These are phyloP conservation scores for Saccopteryx leptura DNA, from an alignment of 2,113 vertebrate genomes.

Conservation along the genomic window DNA sequence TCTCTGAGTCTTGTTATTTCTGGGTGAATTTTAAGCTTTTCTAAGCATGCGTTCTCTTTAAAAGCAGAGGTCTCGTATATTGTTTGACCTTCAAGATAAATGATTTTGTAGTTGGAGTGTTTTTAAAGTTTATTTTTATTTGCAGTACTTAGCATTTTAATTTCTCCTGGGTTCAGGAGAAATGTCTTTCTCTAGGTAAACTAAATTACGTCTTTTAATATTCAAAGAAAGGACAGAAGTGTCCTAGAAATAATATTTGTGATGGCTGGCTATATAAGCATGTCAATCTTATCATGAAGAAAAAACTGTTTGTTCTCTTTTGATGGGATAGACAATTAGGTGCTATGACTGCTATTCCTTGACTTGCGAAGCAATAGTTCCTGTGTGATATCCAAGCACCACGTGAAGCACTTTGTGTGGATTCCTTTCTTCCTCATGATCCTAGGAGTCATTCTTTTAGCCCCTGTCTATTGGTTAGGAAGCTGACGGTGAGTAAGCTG, in stretches of 20 bases:
- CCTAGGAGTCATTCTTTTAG: background rate
- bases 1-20: background rate
- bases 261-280: background rate
- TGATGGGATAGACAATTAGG: background rate
- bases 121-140: slow-evolving; percentile 41
- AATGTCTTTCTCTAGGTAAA: slow-evolving; percentile 17
- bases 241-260: slow-evolving; percentile 11
- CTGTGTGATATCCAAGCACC: background rate
- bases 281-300: background rate
- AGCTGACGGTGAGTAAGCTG: background rate
- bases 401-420: background rate
- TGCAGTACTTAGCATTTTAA: background rate
- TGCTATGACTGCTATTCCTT: background rate
- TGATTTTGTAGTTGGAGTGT: background rate
- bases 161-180: background rate
- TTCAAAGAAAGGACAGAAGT: slow-evolving; percentile 32
- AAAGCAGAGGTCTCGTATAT: background rate
- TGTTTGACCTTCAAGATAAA: background rate
- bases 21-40: slow-evolving; percentile 8
- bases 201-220: background rate
- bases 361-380: background rate
- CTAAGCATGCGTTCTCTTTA: background rate
- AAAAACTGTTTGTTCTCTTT: background rate
- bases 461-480: background rate
- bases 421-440: background rate